phyloP scores from a whole-genome alignment of 2,113 vertebrate species.

The Capreolus pygargus region DNA sequence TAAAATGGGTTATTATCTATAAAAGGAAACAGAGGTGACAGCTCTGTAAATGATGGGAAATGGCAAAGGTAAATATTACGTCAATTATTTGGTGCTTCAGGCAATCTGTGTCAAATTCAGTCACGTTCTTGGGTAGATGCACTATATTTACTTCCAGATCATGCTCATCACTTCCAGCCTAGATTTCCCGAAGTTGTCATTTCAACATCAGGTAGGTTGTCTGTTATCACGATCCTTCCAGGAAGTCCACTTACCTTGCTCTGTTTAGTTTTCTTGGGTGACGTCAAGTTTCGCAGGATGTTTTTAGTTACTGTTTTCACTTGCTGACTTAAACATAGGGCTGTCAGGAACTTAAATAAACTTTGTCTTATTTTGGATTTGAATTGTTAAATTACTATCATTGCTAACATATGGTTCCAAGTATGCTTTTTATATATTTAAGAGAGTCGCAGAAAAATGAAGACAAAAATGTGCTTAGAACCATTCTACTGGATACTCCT shows the following conservation, averaged over 20 bases:
- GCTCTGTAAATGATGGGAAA: neutral
- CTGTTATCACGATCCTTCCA: neutral
- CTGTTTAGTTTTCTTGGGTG: neutral
- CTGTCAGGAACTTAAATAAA: conserved; percentile 26
- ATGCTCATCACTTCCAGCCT: neutral
- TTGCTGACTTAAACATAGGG: neutral
- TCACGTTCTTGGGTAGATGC: neutral
- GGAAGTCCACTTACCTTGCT: neutral
- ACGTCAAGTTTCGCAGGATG: neutral
- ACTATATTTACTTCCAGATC: neutral
- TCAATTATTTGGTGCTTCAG: neutral
- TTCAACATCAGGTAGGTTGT: neutral
- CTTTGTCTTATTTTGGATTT: neutral
- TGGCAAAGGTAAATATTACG: neutral
- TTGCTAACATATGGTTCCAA: neutral
- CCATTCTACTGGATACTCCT: neutral
- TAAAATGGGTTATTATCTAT: neutral
- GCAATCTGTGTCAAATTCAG: neutral
- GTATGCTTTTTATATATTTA: conserved; percentile 2
- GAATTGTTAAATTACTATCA: neutral
- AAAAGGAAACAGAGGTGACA: neutral
- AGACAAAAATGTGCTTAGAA: neutral
- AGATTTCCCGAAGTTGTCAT: neutral
- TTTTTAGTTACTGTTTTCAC: neutral
- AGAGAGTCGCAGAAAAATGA: neutral